phyloP scores from a whole-genome alignment of 2,888 invertebrate genomes.

The Yponomeuta cagnagella region DNA sequence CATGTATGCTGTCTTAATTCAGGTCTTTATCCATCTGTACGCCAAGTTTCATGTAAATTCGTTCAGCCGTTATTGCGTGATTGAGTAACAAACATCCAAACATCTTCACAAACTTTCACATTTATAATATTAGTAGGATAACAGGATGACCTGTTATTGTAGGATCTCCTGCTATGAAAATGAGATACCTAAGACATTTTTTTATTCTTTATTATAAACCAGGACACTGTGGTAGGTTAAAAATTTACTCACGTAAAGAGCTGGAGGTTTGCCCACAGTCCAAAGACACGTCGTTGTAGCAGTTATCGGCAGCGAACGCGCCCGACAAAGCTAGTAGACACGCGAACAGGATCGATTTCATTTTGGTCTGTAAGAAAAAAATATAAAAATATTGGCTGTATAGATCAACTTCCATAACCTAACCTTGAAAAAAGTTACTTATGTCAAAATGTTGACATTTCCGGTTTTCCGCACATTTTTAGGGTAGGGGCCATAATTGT shows the following conservation, averaged over 20 bases:
- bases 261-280: conserved; percentile 72
- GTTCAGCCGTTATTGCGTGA: no score
- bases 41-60: no score
- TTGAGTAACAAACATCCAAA: no score
- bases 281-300: conserved; percentile 76
- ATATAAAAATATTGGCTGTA: conserved; percentile 6
- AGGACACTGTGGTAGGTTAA: no score
- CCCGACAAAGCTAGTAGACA: conserved; percentile 70
- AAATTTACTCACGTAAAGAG: conserved; percentile 44
- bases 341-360: conserved; percentile 76
- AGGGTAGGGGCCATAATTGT: neutral
- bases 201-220: no score
- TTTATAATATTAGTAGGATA: no score
- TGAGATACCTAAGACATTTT: no score
- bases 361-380: conserved; percentile 40
- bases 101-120: no score
- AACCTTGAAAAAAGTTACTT: neutral
- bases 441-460: neutral
- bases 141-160: no score
- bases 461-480: neutral
- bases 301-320: conserved; percentile 72
- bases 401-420: neutral
- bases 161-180: no score
- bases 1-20: no score
- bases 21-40: no score